Evolutionary conservation across 2,888 invertebrate species (phyloP).

Genomic region (Drosophila siamana): DNA sequence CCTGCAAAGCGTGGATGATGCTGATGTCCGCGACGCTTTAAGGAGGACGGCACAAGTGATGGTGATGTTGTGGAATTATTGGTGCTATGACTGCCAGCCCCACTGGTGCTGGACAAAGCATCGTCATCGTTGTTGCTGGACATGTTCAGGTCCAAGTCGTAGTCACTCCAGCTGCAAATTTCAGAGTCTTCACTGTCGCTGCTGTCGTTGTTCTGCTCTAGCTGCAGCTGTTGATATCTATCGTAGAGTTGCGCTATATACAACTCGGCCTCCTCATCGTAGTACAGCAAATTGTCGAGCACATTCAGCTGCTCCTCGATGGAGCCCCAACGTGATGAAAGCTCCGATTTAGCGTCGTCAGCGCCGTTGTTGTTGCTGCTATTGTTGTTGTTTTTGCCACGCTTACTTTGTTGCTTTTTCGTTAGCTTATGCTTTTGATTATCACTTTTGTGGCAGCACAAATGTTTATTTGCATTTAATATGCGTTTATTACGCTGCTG

Average conservation of each 20-base stretch:
- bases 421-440: conserved; percentile 49
- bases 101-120: conserved; percentile 73
- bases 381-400: conserved; percentile 26
- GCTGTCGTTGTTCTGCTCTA: conserved; percentile 31
- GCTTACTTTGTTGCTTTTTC: conserved; percentile 50
- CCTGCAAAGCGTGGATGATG: conserved; percentile 90
- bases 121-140: conserved; percentile 68
- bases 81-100: conserved; percentile 72
- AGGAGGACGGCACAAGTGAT: conserved; percentile 70
- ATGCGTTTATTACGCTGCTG: conserved; percentile 56
- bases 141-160: conserved; percentile 44
- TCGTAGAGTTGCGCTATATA: conserved; percentile 70
- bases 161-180: conserved; percentile 64
- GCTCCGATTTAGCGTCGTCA: conserved; percentile 67
- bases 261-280: conserved; percentile 81
- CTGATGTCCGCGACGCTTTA: conserved; percentile 90
- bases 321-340: conserved; percentile 84
- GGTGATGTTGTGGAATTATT: conserved; percentile 48
- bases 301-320: conserved; percentile 83
- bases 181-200: conserved; percentile 43
- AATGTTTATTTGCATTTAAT: conserved; percentile 58
- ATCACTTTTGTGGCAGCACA: conserved; percentile 57
- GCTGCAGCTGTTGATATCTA: conserved; percentile 50
- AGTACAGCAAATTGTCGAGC: conserved; percentile 82
- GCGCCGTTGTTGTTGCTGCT: conserved; percentile 15